Base-by-base conservation (phyloP, 2,888 invertebrate genomes). In the Drosophila testacea region DNA sequence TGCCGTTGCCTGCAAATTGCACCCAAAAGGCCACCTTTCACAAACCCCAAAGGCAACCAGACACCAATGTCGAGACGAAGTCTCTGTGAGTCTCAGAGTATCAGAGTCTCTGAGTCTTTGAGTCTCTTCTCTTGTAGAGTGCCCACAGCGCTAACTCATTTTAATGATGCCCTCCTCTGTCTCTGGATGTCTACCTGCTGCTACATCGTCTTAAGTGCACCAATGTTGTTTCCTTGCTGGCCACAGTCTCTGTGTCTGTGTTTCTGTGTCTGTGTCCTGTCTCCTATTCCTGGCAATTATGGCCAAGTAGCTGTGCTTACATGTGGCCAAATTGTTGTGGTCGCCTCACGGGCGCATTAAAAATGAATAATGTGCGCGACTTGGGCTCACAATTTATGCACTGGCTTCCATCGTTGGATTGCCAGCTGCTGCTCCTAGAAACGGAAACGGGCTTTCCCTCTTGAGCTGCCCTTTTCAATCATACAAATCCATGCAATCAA, bases 1-100 rank as follows among this genome's bases (percentile, higher is more conserved):
- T 81, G 85, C 81, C 90, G 83, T 83, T 90, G 84, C 85, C 79
- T 76, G 82, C 69, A 89, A 90, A 90, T 91, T 90, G 88, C 88
- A 84, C 90, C 91, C 91, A 84, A 88, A 89, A 88, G 90, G 72
- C 83, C 86, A 79, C 55, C 63, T 55, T 51, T 39, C 57, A 51
- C 32, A 30, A 6, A 30, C 30, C 50, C 73, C 30, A 41, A 39
- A 32, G 69, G 59, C 47, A 61, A 46, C 54, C 56, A 76, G 62
- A 63, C 69, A 68, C 41, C 64, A 38, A 27, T 42, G 77, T 44
- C 44, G 73, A 76, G 86, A 66, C 73, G 13, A 7, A 61, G 64
- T 67, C 38, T 48, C 41, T 28, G 32, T 27, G 30, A 41, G n/a
- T 54, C 41, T 27, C n/a, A 7, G 34, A 30, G 30, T 30, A 4